Percentiles rank a stretch among this genome's conserved stretches.
phyloP scores from a whole-genome alignment of 2,113 vertebrate genomes.

The Ardeotis arabs region DNA sequence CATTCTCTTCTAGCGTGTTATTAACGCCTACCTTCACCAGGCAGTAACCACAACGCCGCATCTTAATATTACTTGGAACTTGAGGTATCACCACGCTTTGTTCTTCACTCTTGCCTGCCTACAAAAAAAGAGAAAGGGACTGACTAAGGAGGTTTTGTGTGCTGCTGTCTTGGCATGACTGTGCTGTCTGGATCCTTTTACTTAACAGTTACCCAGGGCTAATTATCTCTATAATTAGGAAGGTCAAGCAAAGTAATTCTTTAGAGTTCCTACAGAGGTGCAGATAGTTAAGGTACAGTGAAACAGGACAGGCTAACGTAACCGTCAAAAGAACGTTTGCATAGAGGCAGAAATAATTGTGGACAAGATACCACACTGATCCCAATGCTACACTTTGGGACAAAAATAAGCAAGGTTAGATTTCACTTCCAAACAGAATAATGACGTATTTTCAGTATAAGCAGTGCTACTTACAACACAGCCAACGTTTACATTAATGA shows the following conservation, averaged over 20 bases:
- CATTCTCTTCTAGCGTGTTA: fast-evolving
- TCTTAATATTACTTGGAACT: constrained; percentile 61
- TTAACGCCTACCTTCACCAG: constrained; percentile 83
- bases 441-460: not conserved
- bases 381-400: not conserved
- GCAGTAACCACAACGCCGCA: constrained; percentile 88
- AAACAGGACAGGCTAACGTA: not conserved
- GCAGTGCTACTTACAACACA: not conserved
- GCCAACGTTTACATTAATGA: not conserved
- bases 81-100: constrained; percentile 76
- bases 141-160: not conserved
- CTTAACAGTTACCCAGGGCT: not conserved
- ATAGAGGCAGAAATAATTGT: not conserved
- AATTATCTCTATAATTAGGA: not conserved
- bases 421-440: not conserved
- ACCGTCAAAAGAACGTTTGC: not conserved
- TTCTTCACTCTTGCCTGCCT: constrained; percentile 77
- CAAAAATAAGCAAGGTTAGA: not conserved
- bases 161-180: not conserved
- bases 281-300: not conserved
- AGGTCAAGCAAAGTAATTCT: not conserved
- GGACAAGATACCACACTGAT: not conserved
- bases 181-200: not conserved
- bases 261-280: not conserved
- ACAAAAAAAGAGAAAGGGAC: constrained; percentile 8